Evolutionary conservation across 2,113 vertebrate species (phyloP).

Genomic region (Morphnarchus princeps): DNA sequence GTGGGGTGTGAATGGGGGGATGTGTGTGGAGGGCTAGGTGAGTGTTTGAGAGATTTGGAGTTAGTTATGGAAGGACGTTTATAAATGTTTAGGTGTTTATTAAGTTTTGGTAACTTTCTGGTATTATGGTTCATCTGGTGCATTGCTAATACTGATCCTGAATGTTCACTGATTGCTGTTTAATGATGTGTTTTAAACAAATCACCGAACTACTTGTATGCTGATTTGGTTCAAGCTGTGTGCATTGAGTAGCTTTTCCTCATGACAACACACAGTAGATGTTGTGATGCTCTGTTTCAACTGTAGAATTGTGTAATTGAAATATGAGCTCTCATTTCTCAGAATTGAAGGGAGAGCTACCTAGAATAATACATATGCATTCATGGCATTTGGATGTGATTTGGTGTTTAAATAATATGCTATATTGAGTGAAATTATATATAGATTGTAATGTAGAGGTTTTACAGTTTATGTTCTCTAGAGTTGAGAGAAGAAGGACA

Average conservation of each 20-base stretch:
- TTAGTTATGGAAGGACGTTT: background rate
- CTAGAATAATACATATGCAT: background rate
- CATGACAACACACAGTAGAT: background rate
- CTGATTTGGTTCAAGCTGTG: background rate
- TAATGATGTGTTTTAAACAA: background rate
- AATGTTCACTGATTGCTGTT: background rate
- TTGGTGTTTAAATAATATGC: background rate
- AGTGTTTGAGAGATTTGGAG: background rate
- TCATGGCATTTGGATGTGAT: background rate
- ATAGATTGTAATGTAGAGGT: background rate
- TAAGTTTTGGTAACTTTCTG: background rate
- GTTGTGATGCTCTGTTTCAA: background rate
- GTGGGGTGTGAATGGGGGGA: rapidly evolving
- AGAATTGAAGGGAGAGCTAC: background rate
- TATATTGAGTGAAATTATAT: background rate
- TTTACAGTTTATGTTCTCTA: background rate
- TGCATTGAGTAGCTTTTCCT: background rate
- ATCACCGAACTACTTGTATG: background rate
- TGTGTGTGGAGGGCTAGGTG: background rate
- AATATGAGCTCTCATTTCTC: background rate
- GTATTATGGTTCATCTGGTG: background rate
- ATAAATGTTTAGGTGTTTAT: background rate
- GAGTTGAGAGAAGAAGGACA: background rate
- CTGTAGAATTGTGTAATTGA: background rate
- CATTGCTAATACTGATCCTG: background rate